Base-by-base conservation (phyloP, 2,113 vertebrate genomes). In the Lophura nycthemera region DNA sequence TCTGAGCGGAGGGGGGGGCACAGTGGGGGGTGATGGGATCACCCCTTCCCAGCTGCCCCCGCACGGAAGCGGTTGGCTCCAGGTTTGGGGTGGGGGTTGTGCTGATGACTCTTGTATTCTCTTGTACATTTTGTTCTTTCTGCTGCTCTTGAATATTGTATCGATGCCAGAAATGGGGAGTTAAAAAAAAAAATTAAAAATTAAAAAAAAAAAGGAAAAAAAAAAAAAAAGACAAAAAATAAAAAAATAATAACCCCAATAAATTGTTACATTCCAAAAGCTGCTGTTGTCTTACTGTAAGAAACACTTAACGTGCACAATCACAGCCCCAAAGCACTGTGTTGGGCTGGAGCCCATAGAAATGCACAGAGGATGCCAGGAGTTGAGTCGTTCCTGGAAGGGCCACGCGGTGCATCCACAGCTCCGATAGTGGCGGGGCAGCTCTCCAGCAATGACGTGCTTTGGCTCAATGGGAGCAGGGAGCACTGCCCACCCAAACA, bases 121-220 rank as follows among this genome's bases (percentile, higher is more conserved):
- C 96, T 97, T 96, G 97, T 98, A 96, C 78, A 97, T 98, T 97
- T 97, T 90, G 96, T 98, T 98, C 96, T 96, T 97, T 97, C 98
- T 97, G 98, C 98, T 98, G 98, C 98, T 98, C 97, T 98, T 98
- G 96, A 97, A 82, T 98, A 98, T 98, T 97, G 97, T 98, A 98
- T 97, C 97, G 60, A 97, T 97, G 97, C 98, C 98, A 98, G 98
- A 98, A 98, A 97, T 96, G 96, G 97, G 97, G 97, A 92, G 88
- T 81, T 95, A 93, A 96, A 96, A 96, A 92, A 89, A 92, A 90
- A 16, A 10, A 79, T 74, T 77, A 80, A 80, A 25, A 34, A 18
- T 36, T 36, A 63, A 59, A 80, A 71, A 84, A 76, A 64, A 52
- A 25, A 25, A 25, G 8, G 38, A 8, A 2, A 78, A 92, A 76